Evolutionary conservation across 23 tunicate species (phyloP), one percentile per base, ranked within the genome.

Genomic region (Phallusia fumigata): DNA sequence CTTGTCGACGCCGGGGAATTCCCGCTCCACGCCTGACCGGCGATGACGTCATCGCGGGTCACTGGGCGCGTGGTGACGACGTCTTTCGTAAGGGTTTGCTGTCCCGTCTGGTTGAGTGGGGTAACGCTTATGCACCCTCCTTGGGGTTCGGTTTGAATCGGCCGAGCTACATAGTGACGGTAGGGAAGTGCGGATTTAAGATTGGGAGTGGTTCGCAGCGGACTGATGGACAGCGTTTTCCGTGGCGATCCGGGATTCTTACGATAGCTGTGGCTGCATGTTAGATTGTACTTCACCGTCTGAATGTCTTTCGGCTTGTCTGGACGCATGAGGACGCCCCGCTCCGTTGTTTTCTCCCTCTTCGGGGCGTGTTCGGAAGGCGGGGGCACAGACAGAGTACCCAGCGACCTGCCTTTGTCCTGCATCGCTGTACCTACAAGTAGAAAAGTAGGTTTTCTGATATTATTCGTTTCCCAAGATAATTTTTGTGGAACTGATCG

Each of bases 241-340:
- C 69, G 69, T 5, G 69, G 13, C 13, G 69, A 58, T 3, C 69
- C 69, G 28, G 69, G 69, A 22, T 58, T 22, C 28, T 58, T 58
- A 2, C 69, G 69, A 24, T 58, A 58, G 69, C 69, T 58, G 69
- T 58, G 69, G 69, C 69, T 58, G 69, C 69, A 58, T 24, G 69
- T 58, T 21, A 58, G 16, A 16, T 58, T 58, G 69, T 58, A 58
- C 16, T 58, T 8, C 15, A 58, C 69, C 11, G 69, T 58, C 28
- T 22, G 69, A 58, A 11, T 6, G 28, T 13, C 16, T 16, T 58
- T 58, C 10, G 47, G 47, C 69, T 58, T 58, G 13, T 58, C 28
- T 24, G 26, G 69, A 1, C 69, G 69, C 69, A 58, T 21, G 16
- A 24, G 8, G 16, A 24, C 69, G 69, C 69, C 69, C 16, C 13